Percentiles rank a stretch among this genome's conserved stretches.
Evolutionary conservation across 2,113 vertebrate genomes (phyloP).

Genomic region (Eulemur macaco): DNA sequence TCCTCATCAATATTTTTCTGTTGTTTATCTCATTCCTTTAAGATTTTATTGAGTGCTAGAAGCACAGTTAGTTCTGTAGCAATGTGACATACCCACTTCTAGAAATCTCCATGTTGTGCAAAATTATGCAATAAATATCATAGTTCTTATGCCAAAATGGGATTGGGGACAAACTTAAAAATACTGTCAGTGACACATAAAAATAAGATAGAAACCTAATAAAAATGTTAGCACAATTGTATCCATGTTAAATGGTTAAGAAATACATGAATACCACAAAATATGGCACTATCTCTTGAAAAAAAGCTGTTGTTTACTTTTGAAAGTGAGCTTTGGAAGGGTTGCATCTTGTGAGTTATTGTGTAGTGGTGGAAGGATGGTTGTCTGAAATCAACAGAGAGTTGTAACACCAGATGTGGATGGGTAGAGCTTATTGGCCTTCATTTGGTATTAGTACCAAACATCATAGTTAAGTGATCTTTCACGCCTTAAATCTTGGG

Average conservation of each 20-base stretch:
- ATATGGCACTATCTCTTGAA: not conserved
- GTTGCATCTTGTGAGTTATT: not conserved
- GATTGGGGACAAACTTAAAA: not conserved
- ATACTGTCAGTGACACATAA: not conserved
- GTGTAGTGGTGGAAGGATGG: not conserved
- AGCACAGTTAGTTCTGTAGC: not conserved
- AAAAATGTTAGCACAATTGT: not conserved
- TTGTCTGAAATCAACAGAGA: not conserved
- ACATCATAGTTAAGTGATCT: not conserved
- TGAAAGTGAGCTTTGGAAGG: not conserved
- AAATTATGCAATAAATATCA: not conserved
- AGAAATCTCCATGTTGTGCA: not conserved
- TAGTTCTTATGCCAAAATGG: not conserved
- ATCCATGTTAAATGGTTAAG: not conserved
- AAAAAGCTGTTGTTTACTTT: not conserved
- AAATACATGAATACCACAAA: not conserved
- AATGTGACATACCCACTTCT: not conserved
- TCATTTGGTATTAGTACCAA: not conserved
- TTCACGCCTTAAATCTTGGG: not conserved
- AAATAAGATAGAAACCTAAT: not conserved
- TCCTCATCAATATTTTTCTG: not conserved
- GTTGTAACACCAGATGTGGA: not conserved
- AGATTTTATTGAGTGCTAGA: not conserved
- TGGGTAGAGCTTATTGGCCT: not conserved
- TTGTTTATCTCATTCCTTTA: not conserved